Evolutionary conservation across 2,113 vertebrate genomes (phyloP).

Genomic region (Pseudorhombus dupliciocellatus): DNA sequence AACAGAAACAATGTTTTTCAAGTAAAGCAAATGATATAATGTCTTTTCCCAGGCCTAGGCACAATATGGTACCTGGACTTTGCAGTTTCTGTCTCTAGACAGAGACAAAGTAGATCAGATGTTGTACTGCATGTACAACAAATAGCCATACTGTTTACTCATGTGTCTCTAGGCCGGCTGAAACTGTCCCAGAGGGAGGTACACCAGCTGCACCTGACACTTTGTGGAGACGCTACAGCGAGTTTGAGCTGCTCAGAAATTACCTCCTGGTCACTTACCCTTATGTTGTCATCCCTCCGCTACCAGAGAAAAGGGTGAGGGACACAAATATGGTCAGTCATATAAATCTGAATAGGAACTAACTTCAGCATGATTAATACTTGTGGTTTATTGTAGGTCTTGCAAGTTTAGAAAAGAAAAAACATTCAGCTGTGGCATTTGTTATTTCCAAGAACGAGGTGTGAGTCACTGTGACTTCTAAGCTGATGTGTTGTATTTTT

Average conservation of each 20-base stretch:
- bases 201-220: conserved; percentile 84
- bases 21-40: no score
- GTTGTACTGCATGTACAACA: not conserved
- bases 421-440: not conserved
- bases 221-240: conserved; percentile 94
- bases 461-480: not conserved
- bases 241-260: conserved; percentile 92
- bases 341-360: not conserved
- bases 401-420: not conserved
- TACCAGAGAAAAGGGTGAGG: conserved; percentile 95
- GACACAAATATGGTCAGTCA: not conserved
- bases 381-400: not conserved
- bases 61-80: not conserved
- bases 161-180: conserved; percentile 81
- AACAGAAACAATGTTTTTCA: no score
- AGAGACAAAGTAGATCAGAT: not conserved
- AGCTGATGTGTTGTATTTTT: not conserved
- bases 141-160: not conserved
- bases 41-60: no score
- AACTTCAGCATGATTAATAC: not conserved
- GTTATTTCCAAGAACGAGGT: not conserved
- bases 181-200: conserved; percentile 82
- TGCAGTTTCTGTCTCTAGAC: not conserved
- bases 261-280: conserved; percentile 89
- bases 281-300: conserved; percentile 88